Evolutionary conservation across 2,797 vertebrate genomes (phyloP).

Genomic region (Nasua narica): DNA sequence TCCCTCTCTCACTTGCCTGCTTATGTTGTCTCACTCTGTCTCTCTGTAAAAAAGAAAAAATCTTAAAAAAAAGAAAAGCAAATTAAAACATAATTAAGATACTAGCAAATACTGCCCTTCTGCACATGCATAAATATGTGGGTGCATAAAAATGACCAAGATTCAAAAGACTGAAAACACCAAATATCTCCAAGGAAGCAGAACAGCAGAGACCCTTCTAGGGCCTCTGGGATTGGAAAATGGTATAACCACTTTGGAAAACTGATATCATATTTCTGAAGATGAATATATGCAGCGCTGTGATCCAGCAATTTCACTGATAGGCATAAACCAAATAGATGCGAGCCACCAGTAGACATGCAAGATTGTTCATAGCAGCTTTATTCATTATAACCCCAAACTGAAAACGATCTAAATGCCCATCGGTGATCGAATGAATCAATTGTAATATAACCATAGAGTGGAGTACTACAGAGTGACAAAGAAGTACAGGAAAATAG

Average conservation of each 20-base stretch:
- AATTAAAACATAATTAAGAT: not conserved
- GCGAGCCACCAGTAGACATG: not conserved
- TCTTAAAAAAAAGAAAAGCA: not conserved
- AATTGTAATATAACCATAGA: fast-evolving
- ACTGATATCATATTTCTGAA: not conserved
- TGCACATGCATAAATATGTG: fast-evolving
- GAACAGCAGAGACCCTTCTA: not conserved
- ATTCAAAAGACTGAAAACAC: not conserved
- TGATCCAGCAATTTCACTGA: not conserved
- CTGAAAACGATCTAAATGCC: not conserved
- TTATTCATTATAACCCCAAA: not conserved
- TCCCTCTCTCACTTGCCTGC: no score
- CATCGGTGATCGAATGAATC: not conserved
- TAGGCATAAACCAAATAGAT: not conserved
- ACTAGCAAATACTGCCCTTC: not conserved
- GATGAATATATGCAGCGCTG: not conserved
- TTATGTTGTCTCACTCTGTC: no score
- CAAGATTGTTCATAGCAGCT: not conserved
- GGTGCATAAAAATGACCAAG: not conserved
- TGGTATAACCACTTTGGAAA: not conserved
- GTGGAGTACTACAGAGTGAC: not conserved
- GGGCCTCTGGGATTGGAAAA: not conserved
- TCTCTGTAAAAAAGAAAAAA: no score
- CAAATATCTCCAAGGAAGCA: not conserved
- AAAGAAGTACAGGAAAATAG: not conserved